Percentiles rank a stretch among this genome's conserved stretches.
phyloP scores from a whole-genome alignment of 2,797 vertebrate species.

The Ceryle rudis region DNA sequence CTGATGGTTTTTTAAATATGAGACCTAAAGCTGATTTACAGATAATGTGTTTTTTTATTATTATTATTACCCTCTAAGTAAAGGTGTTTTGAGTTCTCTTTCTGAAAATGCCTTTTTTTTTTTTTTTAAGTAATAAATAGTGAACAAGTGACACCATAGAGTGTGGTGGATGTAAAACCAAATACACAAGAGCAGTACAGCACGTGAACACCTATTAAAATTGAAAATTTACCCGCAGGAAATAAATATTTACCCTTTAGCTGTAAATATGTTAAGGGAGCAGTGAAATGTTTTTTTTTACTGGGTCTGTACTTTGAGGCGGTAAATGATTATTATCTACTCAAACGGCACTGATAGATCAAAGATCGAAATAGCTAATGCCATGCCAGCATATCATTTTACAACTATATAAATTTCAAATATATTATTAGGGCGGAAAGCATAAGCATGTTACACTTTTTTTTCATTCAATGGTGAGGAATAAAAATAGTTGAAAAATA shows the following conservation, averaged over 20 bases:
- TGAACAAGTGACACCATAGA: neutral
- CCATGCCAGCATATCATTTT: conserved; percentile 24
- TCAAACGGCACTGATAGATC: conserved; percentile 47
- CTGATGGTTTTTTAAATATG: neutral
- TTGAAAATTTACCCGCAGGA: neutral
- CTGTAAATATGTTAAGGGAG: conserved; percentile 26
- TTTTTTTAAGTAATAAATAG: neutral
- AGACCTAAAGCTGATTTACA: neutral
- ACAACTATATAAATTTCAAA: neutral
- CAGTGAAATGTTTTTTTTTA: conserved; percentile 21
- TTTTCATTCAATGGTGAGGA: neutral
- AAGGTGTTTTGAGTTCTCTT: neutral
- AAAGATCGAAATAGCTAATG: conserved; percentile 41
- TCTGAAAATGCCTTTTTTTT: neutral
- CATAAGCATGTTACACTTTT: neutral
- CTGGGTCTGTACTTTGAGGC: conserved; percentile 51
- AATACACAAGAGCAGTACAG: neutral
- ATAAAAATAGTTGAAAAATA: conserved; percentile 14
- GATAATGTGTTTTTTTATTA: neutral
- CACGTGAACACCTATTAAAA: neutral
- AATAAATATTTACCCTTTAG: neutral
- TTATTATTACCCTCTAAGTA: neutral
- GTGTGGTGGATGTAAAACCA: neutral
- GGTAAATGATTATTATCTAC: conserved; percentile 48
- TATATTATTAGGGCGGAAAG: conserved; percentile 2